Conservation (phyloP, 2,113 vertebrate species). For the Marmota flaviventris region DNA sequence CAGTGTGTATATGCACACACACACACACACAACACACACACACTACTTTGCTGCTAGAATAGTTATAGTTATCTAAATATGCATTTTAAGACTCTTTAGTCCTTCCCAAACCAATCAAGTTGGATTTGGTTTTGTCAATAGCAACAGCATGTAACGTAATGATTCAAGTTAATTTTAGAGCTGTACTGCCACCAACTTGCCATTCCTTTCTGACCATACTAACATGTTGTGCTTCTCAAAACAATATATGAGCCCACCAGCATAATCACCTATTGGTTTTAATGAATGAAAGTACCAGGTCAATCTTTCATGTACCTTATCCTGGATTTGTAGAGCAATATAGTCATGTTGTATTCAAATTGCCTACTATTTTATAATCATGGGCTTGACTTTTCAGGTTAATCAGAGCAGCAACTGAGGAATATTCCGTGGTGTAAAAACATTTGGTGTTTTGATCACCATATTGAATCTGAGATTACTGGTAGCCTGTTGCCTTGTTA, state of each 20-base stretch:
- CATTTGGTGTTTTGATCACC: background rate
- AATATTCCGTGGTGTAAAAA: background rate
- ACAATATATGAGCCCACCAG: background rate
- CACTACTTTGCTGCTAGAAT: background rate
- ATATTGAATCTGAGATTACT: background rate
- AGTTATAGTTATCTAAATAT: conserved; percentile 27
- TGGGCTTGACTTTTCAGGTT: background rate
- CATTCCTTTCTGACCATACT: background rate
- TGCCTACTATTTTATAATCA: background rate
- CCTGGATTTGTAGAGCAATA: background rate
- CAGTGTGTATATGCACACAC: background rate
- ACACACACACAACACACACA: background rate
- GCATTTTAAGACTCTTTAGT: background rate
- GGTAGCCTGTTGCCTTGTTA: background rate
- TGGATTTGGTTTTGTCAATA: background rate
- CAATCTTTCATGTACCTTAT: background rate
- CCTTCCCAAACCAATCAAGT: background rate
- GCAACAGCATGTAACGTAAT: background rate
- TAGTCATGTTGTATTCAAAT: background rate
- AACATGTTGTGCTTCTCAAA: background rate
- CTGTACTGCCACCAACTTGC: background rate
- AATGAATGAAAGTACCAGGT: background rate
- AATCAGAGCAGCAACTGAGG: background rate
- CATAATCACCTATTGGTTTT: conserved; percentile 1
- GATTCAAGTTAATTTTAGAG: background rate